phyloP scores from a whole-genome alignment of 2,113 vertebrate species.

The Synodontis membranacea region DNA sequence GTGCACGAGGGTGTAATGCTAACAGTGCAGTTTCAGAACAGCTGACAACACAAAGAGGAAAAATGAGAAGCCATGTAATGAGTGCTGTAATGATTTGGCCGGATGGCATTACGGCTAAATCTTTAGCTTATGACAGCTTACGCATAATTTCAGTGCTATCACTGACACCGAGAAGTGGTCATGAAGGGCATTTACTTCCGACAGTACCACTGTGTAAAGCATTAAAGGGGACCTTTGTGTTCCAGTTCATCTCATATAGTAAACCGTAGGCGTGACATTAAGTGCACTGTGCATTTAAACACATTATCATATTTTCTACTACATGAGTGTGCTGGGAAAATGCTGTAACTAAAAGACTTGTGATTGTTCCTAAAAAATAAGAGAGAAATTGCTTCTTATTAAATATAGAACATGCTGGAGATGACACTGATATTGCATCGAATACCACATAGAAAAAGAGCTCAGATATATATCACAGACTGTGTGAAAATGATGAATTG shows the following conservation, averaged over 20 bases:
- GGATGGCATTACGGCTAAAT: conserved; percentile 27
- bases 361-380: conserved; percentile 20
- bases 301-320: background rate
- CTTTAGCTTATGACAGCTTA: background rate
- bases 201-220: background rate
- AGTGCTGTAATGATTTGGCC: conserved; percentile 16
- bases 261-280: background rate
- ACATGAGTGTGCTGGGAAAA: background rate
- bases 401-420: conserved; percentile 37
- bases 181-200: background rate
- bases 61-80: conserved; percentile 29
- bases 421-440: conserved; percentile 4
- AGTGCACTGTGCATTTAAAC: background rate
- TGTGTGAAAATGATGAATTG: conserved; percentile 36
- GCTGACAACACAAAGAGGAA: conserved; percentile 15
- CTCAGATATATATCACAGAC: conserved; percentile 10
- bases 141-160: background rate
- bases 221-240: background rate
- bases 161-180: background rate
- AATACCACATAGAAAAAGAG: conserved; percentile 24
- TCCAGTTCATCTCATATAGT: background rate
- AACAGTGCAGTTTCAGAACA: conserved; percentile 21
- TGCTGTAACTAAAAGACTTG: background rate
- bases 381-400: conserved; percentile 25
- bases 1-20: background rate